Base-by-base conservation (phyloP, 2,113 vertebrate species). In the Actinemys pallida region DNA sequence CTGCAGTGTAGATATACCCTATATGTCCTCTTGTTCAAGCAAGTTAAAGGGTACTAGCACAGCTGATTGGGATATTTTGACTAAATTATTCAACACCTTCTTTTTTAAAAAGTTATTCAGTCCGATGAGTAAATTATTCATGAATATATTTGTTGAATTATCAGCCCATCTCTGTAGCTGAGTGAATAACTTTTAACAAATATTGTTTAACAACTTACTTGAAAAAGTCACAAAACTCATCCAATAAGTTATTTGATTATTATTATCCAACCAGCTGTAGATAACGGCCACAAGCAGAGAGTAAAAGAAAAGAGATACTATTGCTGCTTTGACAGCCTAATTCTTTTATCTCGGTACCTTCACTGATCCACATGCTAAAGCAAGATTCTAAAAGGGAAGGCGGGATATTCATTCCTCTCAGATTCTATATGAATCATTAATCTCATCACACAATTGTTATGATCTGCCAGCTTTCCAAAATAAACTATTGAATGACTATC, bases 251-350 rank as follows among this genome's bases (percentile, higher is more conserved):
- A 81, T 91, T 92, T 91, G 65, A 59, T 92, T 65, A 83, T 87
- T 85, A 93, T 92, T 85, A 29, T 81, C 84, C 65, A 54, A 45
- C 49, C 53, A 87, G 69, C n/a, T 92, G 57, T 45, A 96, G 86
- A 85, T 59, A 24, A 91, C 85, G 93, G 81, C 76, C 80, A 89
- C 76, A 90, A 22, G n/a, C 65, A 39, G 65, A 17, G 17, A 72
- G 65, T 39, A 39, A 81, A 92, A 96, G 90, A 80, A 84, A 83
- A n/a, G 85, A 80, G 87, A 54, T 16, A 19, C 5, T 45, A 27
- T 29, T 78, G 42, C 42, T 89, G 47, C 80, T 92, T 59, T 94
- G 95, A 89, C 88, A 89, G 49, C 57, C 92, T 92, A 88, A 90
- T 95, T 89, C 53, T 39, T 0, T 0, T 76, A 39, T 83, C 81